These are phyloP conservation scores for Caenorhabditis auriculariae DNA, from an alignment of 2,888 invertebrate genomes.

Conservation along the genomic window DNA sequence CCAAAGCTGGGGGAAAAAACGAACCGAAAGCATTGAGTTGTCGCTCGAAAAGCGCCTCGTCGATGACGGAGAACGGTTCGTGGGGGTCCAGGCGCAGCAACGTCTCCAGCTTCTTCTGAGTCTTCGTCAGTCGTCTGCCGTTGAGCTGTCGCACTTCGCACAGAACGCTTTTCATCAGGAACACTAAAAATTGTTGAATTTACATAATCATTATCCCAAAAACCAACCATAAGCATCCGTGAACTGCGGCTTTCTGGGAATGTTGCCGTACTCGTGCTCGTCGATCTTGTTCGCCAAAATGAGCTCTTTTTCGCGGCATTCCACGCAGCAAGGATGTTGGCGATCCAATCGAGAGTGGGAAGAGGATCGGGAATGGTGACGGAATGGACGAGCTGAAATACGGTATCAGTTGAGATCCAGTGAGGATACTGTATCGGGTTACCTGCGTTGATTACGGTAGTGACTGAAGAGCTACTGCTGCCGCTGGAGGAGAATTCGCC, in stretches of 20 bases:
- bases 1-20: no score
- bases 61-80: slow-evolving; percentile 9
- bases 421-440: no score
- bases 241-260: not conserved
- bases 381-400: no score
- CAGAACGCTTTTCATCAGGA: slow-evolving; percentile 13
- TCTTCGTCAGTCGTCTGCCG: slow-evolving; percentile 13
- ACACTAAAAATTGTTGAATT: slow-evolving; percentile 7
- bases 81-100: slow-evolving; percentile 11
- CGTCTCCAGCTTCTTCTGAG: slow-evolving; percentile 24
- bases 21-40: slow-evolving; percentile 13
- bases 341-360: no score
- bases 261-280: slow-evolving; percentile 19
- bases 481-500: no score
- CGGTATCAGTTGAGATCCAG: no score
- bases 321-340: slow-evolving; percentile 16
- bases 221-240: slow-evolving; percentile 13
- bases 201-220: not conserved
- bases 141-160: slow-evolving; percentile 7
- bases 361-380: no score
- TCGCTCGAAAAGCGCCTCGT: slow-evolving; percentile 11
- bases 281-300: slow-evolving; percentile 8
- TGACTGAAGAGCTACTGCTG: no score
- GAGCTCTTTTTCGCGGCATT: slow-evolving; percentile 24
- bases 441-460: no score